Evolutionary conservation across 2,888 invertebrate species (phyloP).

Genomic region (Carcina quercana): DNA sequence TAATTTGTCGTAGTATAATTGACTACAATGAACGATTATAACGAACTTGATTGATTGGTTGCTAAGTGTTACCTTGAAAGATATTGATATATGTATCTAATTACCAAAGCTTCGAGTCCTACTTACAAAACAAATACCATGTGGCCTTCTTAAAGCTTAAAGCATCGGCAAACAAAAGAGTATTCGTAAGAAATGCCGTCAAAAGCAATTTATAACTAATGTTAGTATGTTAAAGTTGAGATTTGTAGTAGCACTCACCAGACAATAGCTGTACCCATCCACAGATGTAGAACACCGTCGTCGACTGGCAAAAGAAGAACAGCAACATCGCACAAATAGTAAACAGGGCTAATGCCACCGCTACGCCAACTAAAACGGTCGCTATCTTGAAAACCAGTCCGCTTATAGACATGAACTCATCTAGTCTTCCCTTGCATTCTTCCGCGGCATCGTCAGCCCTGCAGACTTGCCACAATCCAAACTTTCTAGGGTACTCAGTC

Average conservation of each 20-base stretch:
- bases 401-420: slow-evolving; percentile 86
- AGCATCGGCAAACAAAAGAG: too few relatives aligned
- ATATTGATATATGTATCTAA: too few relatives aligned
- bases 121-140: too few relatives aligned
- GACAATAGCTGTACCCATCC: slow-evolving; percentile 97
- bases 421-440: slow-evolving; percentile 88
- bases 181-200: too few relatives aligned
- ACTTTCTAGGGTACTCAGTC: slow-evolving; percentile 90
- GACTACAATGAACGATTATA: too few relatives aligned
- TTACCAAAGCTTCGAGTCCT: too few relatives aligned
- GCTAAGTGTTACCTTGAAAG: too few relatives aligned
- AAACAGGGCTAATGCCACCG: slow-evolving; percentile 88
- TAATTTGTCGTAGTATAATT: too few relatives aligned
- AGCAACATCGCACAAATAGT: slow-evolving; percentile 92
- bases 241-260: slow-evolving; percentile 84
- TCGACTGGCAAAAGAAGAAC: slow-evolving; percentile 94
- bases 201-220: too few relatives aligned
- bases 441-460: slow-evolving; percentile 84
- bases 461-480: slow-evolving; percentile 95
- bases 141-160: too few relatives aligned
- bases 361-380: slow-evolving; percentile 90
- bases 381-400: slow-evolving; percentile 90
- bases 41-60: too few relatives aligned
- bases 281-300: slow-evolving; percentile 93
- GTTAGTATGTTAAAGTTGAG: too few relatives aligned